phyloP scores from a whole-genome alignment of 1,140 invertebrate species.

The Nasonia giraulti region DNA sequence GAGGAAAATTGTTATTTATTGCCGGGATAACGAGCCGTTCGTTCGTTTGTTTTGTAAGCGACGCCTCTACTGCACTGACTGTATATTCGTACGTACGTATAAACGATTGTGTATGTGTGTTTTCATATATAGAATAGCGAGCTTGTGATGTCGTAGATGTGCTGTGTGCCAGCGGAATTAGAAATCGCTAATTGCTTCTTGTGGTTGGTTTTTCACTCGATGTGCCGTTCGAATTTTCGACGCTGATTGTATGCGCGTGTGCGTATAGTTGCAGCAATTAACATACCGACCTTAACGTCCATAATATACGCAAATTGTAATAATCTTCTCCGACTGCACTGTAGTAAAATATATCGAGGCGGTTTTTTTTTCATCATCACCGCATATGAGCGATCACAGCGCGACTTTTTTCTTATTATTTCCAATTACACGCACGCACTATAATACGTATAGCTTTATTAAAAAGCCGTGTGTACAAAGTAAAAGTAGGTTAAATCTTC shows the following conservation, averaged over 20 bases:
- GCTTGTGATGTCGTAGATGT: background rate
- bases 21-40: constrained; percentile 5
- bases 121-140: too few species aligned
- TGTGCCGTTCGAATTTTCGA: too few species aligned
- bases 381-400: too few species aligned
- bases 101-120: background rate
- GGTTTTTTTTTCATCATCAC: too few species aligned
- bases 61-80: background rate
- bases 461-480: too few species aligned
- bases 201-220: too few species aligned
- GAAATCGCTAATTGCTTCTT: background rate
- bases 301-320: background rate
- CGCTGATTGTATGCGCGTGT: background rate
- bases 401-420: too few species aligned
- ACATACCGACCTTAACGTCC: background rate
- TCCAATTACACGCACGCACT: too few species aligned
- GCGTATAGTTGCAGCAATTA: background rate
- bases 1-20: constrained; percentile 39
- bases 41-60: constrained; percentile 1
- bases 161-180: background rate
- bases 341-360: too few species aligned
- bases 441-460: too few species aligned
- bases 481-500: background rate
- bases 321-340: too few species aligned
- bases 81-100: background rate